These are phyloP conservation scores for Mesembrinibis cayennensis DNA, from an alignment of 2,113 vertebrate species.

Conservation along the genomic window DNA sequence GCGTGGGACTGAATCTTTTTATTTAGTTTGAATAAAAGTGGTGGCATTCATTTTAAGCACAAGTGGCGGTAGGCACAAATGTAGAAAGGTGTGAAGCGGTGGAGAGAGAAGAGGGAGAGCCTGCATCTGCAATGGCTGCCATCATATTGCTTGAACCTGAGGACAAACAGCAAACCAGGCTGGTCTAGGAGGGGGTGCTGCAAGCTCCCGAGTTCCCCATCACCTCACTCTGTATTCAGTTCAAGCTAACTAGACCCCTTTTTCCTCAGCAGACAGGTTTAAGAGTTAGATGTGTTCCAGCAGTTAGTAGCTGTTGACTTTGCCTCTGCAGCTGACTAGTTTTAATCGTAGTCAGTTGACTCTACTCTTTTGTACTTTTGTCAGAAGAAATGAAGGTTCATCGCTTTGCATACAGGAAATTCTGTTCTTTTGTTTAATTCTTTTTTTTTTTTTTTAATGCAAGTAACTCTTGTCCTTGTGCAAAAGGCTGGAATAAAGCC, in stretches of 20 bases:
- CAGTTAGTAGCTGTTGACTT: not conserved
- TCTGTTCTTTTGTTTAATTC: not conserved
- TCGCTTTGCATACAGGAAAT: not conserved
- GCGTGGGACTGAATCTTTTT: not conserved
- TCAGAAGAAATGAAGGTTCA: not conserved
- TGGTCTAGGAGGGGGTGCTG: not conserved
- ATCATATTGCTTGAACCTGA: not conserved
- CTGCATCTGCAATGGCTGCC: not conserved
- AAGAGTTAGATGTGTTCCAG: not conserved
- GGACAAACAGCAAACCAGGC: not conserved
- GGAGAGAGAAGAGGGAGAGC: not conserved
- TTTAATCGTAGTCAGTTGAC: not conserved
- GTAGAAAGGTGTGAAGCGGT: not conserved
- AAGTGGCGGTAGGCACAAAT: not conserved
- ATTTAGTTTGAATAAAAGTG: not conserved
- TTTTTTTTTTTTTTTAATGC: not conserved
- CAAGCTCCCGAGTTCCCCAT: not conserved
- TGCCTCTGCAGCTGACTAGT: not conserved
- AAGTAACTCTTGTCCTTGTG: not conserved
- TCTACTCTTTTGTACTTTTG: not conserved
- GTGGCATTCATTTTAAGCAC: not conserved
- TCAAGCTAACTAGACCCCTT: not conserved
- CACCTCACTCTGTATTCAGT: not conserved
- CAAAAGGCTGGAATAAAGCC: not conserved
- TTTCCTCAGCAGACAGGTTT: not conserved